Evolutionary conservation across 1,140 invertebrate genomes (phyloP), one percentile per base, ranked within the genome.

Genomic region (Megalopta genalis): DNA sequence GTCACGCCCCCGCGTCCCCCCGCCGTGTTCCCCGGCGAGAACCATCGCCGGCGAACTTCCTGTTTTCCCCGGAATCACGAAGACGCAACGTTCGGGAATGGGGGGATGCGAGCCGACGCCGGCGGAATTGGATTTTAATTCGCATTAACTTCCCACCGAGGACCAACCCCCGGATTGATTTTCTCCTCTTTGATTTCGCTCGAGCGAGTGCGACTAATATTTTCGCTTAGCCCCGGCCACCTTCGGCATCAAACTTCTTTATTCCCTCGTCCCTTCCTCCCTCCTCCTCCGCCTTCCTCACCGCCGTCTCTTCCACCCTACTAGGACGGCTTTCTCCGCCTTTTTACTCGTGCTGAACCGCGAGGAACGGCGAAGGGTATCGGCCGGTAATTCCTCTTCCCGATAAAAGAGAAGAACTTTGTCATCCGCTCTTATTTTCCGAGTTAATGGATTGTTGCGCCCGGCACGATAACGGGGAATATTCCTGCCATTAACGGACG

Each of bases 81-180:
- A 78, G 76, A 72, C 60, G 60, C 76, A 78, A 78, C 76, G 49
- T 64, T 71, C 72, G 32, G 68, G 64, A 72, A 72, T 72, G 49
- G 76, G 21, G 42, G 64, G 42, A 32, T 32, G 32, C 12, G 60
- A 21, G 49, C 60, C 52, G 54, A 18, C 76, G 68, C 12, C 70
- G 62, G 52, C 70, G 70, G 70, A 75, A 75, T 74, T 80, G 70
- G 77, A 80, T 80, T 80, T 80, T 74, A 80, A 80, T 80, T 80
- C 77, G 77, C 70, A 80, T 80, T 74, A 80, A 80, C 77, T 66
- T 75, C 64, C 64, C 63, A 67, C 52, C 64, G 49, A 66, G 59
- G 60, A 78, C 42, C 42, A 2, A 46, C 2, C 10, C 42, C 18
- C 46, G 60, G 46, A 72, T 78, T 78, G 76, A 78, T 78, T 71